Base-by-base conservation (phyloP, 2,888 invertebrate species). In the Sinotaia quadrata region DNA sequence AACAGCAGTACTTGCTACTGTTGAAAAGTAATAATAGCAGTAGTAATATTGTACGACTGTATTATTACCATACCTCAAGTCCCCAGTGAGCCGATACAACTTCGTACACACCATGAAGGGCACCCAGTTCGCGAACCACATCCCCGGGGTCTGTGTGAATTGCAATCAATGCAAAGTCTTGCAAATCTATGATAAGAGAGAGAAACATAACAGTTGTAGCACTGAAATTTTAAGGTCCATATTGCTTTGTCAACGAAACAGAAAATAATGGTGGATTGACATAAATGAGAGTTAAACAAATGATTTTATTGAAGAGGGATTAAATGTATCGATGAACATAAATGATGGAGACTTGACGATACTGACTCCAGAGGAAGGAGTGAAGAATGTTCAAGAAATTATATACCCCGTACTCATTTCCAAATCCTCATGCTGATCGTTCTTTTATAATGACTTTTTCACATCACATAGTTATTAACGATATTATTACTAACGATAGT, bases 151-250 rank as follows among this genome's bases (percentile, higher is more conserved):
- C 71, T 0, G 80, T 75, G 67, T 85, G 85, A 36, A 78, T 76
- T 49, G 78, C 81, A 29, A 82, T 73, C n/a, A 86, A 67, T 5
- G 71, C 84, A 69, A 86, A 83, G 21, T 83, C 81, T 29, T 76
- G 52, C n/a, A 83, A 56, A 7, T 72, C 84, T 84, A 67, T 2
- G 76, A 74, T 54, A 4, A 54, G 54, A 12, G 18, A 54, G 18
- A 29, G 49, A 21, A 24, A 36, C 4, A 37, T 34, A 59, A n/a
- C n/a, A n/a, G n/a, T n/a, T n/a, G n/a, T n/a, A n/a, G n/a, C n/a
- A n/a, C n/a, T n/a, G n/a, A n/a, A n/a, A n/a, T n/a, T n/a, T n/a
- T n/a, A n/a, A n/a, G n/a, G n/a, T n/a, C n/a, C n/a, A n/a, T n/a
- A n/a, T n/a, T n/a, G n/a, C n/a, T n/a, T n/a, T n/a, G n/a, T n/a